Base-by-base conservation (phyloP, 53 echinoderm and acorn worm genomes). In the Echinarachnius parma region DNA sequence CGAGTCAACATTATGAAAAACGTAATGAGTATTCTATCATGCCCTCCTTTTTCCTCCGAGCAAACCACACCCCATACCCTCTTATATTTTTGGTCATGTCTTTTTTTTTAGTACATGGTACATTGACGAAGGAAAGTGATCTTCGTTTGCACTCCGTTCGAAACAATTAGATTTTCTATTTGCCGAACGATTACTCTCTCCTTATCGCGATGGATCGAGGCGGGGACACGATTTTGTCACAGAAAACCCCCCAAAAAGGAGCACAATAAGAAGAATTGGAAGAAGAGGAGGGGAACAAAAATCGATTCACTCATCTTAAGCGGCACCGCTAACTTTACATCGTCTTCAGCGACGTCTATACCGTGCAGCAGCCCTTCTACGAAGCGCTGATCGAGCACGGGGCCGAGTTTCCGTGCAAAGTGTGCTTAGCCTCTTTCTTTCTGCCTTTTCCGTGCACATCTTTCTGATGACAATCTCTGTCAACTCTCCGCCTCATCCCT, bases 81-180 rank as follows among this genome's bases (percentile, higher is more conserved):
- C 58, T 9, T 26, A 57, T 57, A 26, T 24, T 60, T 16, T 35
- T 9, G 8, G 42, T 42, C 42, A 35, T 62, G n/a, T n/a, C n/a
- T n/a, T n/a, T n/a, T n/a, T n/a, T n/a, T n/a, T n/a, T n/a, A n/a
- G n/a, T n/a, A n/a, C 50, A 49, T 13, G 18, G 4, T 49, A 9
- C 18, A 18, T n/a, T n/a, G 18, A 47, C 48, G 48, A 29, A n/a
- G 29, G 27, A 66, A 66, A 66, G 66, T 47, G 66, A 66, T 66
- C 50, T 19, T 25, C 9, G 66, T 47, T 66, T 66, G 66, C 66
- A 46, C 47, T 66, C 46, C 28, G 48, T 48, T 66, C 46, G 66
- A 66, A 66, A 66, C 66, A 66, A 66, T 66, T 66, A 66, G 66
- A 66, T 66, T 33, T n/a, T 66, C 66, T 66, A 66, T 66, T 66